Conservation (phyloP, 2,888 invertebrate species). For the Tridacna crocea region DNA sequence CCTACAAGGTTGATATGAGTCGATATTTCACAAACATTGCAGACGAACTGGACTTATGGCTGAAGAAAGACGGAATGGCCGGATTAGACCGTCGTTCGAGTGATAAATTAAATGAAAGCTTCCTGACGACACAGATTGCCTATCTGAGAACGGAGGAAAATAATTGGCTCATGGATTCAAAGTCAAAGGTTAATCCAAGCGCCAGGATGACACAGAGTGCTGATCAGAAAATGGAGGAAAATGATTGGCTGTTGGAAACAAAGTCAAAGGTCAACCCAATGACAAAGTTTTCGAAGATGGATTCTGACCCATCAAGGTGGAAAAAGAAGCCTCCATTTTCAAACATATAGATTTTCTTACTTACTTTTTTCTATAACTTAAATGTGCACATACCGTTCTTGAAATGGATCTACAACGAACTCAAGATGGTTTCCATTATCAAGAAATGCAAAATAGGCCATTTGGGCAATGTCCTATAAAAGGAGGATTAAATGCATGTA, state of each 20-base stretch:
- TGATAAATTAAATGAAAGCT: no score
- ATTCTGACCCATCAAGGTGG: background rate
- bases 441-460: no score
- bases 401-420: no score
- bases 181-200: no score
- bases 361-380: no score
- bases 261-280: background rate
- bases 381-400: no score
- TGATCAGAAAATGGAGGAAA: background rate
- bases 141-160: background rate
- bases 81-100: no score
- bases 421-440: no score
- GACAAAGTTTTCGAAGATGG: background rate
- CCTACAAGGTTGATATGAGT: conserved; percentile 8
- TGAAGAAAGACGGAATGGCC: background rate
- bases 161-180: background rate
- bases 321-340: background rate
- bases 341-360: no score
- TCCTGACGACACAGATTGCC: no score
- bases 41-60: background rate
- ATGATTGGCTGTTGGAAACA: background rate
- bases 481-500: no score
- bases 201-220: background rate
- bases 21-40: conserved; percentile 8
- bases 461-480: no score